Conservation (phyloP, 1,140 invertebrate genomes). For the Tyrophagus putrescentiae region DNA sequence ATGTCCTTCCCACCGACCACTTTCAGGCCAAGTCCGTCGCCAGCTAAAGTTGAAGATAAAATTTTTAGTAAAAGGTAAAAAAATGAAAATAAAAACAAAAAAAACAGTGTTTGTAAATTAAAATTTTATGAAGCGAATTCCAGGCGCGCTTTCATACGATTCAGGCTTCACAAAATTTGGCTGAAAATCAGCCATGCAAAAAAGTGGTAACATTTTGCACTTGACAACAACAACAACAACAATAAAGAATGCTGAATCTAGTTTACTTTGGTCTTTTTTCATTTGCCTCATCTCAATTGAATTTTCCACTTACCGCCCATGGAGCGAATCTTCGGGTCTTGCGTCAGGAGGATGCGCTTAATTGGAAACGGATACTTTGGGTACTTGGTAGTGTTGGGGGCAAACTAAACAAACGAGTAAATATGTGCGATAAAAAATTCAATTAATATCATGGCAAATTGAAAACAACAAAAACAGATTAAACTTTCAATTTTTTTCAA, state of each 20-base stretch:
- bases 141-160: no score
- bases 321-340: constrained; percentile 43
- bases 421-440: neutral
- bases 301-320: constrained; percentile 36
- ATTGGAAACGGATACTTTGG: constrained; percentile 34
- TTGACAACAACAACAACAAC: no score
- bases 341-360: constrained; percentile 44
- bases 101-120: neutral
- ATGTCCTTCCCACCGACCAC: constrained; percentile 46
- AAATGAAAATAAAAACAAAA: neutral
- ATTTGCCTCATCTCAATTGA: constrained; percentile 12
- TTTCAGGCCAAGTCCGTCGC: constrained; percentile 44
- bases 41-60: constrained; percentile 23
- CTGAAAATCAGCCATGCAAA: no score
- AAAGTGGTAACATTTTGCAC: no score
- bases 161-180: no score
- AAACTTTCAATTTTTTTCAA: neutral
- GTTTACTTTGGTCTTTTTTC: no score
- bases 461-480: neutral
- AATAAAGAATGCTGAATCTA: no score
- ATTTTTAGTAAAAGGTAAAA: neutral
- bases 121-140: no score
- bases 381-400: constrained; percentile 16
- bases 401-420: constrained; percentile 11
- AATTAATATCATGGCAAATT: neutral